Evolutionary conservation across 1,140 invertebrate species (phyloP).

Genomic region (Eriocheir sinensis): DNA sequence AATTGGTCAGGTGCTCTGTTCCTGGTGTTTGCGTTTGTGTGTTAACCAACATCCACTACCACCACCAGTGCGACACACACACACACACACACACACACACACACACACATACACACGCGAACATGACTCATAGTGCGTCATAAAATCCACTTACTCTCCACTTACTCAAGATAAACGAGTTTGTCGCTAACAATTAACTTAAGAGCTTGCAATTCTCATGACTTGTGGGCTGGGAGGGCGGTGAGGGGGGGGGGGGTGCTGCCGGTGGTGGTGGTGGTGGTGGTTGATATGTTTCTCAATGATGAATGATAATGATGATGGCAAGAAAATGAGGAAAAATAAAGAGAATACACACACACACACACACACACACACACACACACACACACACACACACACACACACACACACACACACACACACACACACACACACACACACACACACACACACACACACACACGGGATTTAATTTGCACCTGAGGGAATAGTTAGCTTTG

Average conservation of each 20-base stretch:
- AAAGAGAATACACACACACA: not conserved
- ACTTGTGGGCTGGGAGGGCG: too few species aligned
- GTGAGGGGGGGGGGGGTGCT: too few species aligned
- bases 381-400: not conserved
- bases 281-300: not conserved
- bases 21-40: too few species aligned
- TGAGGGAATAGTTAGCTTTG: too few species aligned
- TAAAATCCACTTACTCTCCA: not conserved
- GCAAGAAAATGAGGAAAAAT: not conserved
- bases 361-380: not conserved
- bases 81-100: constrained; percentile 16
- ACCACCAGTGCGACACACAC: too few species aligned
- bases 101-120: not conserved
- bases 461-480: too few species aligned
- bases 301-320: not conserved
- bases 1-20: too few species aligned
- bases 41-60: not conserved
- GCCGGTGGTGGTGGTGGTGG: not conserved
- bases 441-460: too few species aligned
- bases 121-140: not conserved
- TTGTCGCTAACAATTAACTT: constrained; percentile 2
- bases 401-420: not conserved
- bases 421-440: not conserved
- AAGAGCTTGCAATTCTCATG: not conserved
- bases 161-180: not conserved